phyloP scores from a whole-genome alignment of 2,888 invertebrate species.

The Epistrophe grossulariae region DNA sequence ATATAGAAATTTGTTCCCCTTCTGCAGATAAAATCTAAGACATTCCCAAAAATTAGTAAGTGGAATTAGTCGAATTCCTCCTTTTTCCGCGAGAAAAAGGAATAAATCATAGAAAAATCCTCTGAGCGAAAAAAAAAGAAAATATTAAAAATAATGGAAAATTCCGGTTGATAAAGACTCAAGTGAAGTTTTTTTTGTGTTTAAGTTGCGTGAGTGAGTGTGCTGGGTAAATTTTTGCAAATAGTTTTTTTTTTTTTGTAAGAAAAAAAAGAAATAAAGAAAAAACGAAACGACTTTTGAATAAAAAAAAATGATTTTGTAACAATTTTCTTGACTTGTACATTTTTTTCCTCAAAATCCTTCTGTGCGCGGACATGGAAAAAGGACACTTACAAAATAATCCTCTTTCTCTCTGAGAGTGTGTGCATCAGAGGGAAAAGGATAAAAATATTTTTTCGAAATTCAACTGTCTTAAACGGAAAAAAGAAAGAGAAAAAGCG shows the following conservation, averaged over 20 bases:
- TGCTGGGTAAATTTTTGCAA: constrained; percentile 57
- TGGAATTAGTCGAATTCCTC: constrained; percentile 28
- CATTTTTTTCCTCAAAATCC: constrained; percentile 50
- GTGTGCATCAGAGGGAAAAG: constrained; percentile 40
- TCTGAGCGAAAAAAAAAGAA: constrained; percentile 77
- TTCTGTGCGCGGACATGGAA: constrained; percentile 64
- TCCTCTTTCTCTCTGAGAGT: constrained; percentile 29
- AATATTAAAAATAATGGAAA: constrained; percentile 72
- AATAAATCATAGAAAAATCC: constrained; percentile 70
- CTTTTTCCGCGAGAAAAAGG: constrained; percentile 66
- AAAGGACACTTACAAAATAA: constrained; percentile 46
- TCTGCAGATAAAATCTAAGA: constrained; percentile 46
- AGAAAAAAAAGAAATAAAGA: constrained; percentile 46
- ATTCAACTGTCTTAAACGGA: not conserved
- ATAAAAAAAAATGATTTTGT: constrained; percentile 65
- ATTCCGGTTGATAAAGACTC: constrained; percentile 76
- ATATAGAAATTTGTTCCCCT: constrained; percentile 55
- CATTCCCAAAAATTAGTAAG: constrained; percentile 54
- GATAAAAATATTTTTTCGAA: constrained; percentile 31
- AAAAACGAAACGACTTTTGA: constrained; percentile 17
- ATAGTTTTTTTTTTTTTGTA: constrained; percentile 27
- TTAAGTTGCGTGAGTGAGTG: constrained; percentile 50
- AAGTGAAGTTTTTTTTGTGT: constrained; percentile 47
- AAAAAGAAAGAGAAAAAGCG: not conserved
- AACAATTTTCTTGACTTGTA: constrained; percentile 69